Percentiles rank a stretch among this genome's conserved stretches.
These are phyloP conservation scores for Uromys caudimaculatus DNA, from an alignment of 2,797 vertebrate genomes.

Conservation along the genomic window DNA sequence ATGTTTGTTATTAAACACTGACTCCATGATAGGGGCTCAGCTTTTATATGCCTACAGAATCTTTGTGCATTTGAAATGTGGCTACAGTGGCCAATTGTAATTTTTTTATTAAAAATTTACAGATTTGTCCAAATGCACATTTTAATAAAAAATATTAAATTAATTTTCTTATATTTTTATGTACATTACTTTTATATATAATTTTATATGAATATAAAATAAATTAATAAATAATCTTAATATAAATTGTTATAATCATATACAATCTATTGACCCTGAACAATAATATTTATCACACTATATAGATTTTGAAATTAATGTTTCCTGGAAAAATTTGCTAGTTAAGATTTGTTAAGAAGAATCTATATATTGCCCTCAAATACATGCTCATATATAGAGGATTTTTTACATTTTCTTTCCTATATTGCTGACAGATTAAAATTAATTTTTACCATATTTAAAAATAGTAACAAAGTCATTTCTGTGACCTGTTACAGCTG, in stretches of 20 bases:
- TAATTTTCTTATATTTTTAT: background rate
- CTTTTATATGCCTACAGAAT: background rate
- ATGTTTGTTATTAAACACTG: background rate
- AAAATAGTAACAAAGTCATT: background rate
- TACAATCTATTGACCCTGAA: background rate
- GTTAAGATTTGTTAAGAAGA: background rate
- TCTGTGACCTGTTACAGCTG: background rate
- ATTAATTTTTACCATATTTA: conserved; percentile 49
- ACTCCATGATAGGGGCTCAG: background rate
- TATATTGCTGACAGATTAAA: conserved; percentile 24
- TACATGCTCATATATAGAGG: background rate
- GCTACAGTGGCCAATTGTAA: background rate
- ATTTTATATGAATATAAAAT: background rate
- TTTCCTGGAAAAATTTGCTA: background rate
- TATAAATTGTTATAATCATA: background rate
- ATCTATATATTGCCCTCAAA: background rate
- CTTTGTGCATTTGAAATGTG: background rate
- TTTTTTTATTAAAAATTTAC: background rate
- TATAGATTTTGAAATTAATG: background rate
- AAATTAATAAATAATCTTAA: background rate
- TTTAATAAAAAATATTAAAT: background rate
- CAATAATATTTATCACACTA: background rate
- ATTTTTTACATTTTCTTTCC: background rate
- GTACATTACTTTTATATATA: fast-evolving
- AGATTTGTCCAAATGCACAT: background rate